Base-by-base conservation (phyloP, 2,888 invertebrate species). In the Agrenia bidenticulata region DNA sequence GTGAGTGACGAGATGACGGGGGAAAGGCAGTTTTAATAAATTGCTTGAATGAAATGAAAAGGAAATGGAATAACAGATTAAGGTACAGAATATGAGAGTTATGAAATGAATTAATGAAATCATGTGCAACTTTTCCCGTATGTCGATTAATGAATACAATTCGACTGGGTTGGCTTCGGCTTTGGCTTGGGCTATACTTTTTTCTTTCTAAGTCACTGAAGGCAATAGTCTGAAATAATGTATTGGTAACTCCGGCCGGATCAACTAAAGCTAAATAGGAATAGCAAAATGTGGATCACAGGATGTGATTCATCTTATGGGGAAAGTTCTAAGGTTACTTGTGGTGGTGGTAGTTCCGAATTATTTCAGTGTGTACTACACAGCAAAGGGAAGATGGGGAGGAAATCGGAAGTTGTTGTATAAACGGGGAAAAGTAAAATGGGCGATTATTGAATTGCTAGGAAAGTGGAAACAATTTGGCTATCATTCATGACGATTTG, bases 11-110 rank as follows among this genome's bases (percentile, higher is more conserved):
- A 45, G 45, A 5, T 32, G 32, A 32, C 15, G 45, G 15, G 57
- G 39, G 39, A 57, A 41, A 41, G 21, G 41, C 57, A 27, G 32
- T 26, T 58, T 58, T 58, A 58, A 58, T 58, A 58, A 58, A 58
- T 58, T 58, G 58, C 45, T 19, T 57, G 37, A 21, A 57, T 45
- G 19, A 45, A 17, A 45, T 45, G 45, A 15, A 45, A 45, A 19
- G 9, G 51, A 24, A 51, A 51, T 51, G 24, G 2, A 24, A 51
- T 51, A 51, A 51, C 21, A 51, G 21, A 19, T 24, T 19, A 51
- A 51, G 51, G 51, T 23, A 51, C 23, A 24, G 17, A 17, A 19
- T 9, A 49, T 49, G n/a, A 17, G 17, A 7, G 24, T 51, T 24
- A 19, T 17, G 13, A 23, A 24, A 51, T 51, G 24, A 51, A 51